Evolutionary conservation across 2,888 invertebrate species (phyloP).

Genomic region (Azorinus chamasolen): DNA sequence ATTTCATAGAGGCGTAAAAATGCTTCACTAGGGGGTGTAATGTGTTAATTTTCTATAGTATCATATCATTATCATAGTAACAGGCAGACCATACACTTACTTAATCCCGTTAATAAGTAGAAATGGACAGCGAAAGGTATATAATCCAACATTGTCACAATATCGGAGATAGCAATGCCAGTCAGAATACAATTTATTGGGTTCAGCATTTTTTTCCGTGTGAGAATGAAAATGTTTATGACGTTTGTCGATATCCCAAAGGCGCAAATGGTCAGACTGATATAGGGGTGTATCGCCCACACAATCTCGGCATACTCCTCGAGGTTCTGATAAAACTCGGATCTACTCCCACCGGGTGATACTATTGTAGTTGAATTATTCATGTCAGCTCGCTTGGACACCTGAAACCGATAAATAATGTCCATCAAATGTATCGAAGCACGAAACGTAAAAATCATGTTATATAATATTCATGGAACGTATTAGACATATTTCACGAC

Average conservation of each 20-base stretch:
- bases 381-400: no score
- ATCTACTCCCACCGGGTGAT: constrained; percentile 1
- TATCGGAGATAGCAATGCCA: constrained; percentile 93
- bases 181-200: constrained; percentile 97
- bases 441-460: no score
- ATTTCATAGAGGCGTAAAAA: no score
- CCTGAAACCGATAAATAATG: no score
- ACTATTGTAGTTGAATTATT: no score
- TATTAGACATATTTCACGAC: no score
- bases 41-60: no score
- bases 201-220: constrained; percentile 93
- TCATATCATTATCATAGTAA: no score
- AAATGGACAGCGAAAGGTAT: constrained; percentile 94
- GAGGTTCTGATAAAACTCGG: constrained; percentile 33
- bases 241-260: constrained; percentile 96
- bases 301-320: constrained; percentile 70
- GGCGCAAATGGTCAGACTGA: constrained; percentile 94
- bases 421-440: no score
- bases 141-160: constrained; percentile 95
- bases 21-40: no score
- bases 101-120: constrained; percentile 73
- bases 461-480: no score
- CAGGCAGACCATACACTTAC: no score
- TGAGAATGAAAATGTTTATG: constrained; percentile 95
- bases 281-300: constrained; percentile 91